phyloP scores from a whole-genome alignment of 2,888 invertebrate genomes.

The Drosophila bunnanda region DNA sequence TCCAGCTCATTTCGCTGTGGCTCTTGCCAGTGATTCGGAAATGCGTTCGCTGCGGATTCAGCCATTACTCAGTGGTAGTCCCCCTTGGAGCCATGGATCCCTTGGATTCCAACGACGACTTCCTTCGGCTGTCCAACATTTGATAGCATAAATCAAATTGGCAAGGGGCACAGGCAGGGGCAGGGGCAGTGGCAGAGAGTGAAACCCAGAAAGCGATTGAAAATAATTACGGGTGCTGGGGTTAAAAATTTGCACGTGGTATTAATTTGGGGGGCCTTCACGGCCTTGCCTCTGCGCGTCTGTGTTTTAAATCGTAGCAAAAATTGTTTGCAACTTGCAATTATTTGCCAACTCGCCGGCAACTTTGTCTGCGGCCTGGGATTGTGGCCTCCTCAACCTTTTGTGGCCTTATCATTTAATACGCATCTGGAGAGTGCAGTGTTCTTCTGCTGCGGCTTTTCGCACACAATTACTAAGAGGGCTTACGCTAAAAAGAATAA shows the following conservation, averaged over 20 bases:
- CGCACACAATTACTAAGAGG: slow-evolving; percentile 63
- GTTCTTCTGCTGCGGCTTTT: slow-evolving; percentile 60
- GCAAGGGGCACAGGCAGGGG: slow-evolving; percentile 6
- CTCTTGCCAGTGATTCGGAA: slow-evolving; percentile 62
- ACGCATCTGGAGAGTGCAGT: slow-evolving; percentile 62
- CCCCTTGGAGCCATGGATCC: slow-evolving; percentile 10
- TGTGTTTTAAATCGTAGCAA: slow-evolving; percentile 73
- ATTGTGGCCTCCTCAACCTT: slow-evolving; percentile 58
- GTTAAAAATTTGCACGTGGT: slow-evolving; percentile 76
- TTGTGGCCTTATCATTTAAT: slow-evolving; percentile 72
- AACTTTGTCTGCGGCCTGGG: slow-evolving; percentile 47
- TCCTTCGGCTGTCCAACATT: slow-evolving; percentile 42
- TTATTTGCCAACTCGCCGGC: slow-evolving; percentile 51
- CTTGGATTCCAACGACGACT: neutral
- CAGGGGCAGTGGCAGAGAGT: neutral
- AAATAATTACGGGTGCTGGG: slow-evolving; percentile 80
- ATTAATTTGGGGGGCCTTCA: slow-evolving; percentile 59
- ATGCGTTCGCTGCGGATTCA: slow-evolving; percentile 54
- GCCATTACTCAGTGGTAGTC: slow-evolving; percentile 17
- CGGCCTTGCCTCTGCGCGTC: slow-evolving; percentile 18
- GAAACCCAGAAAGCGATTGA: slow-evolving; percentile 28
- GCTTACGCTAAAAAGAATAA: neutral
- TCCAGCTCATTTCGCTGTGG: slow-evolving; percentile 50
- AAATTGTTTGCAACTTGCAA: slow-evolving; percentile 66
- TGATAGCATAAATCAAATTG: slow-evolving; percentile 80